Evolutionary conservation across 2,888 invertebrate genomes (phyloP).

Genomic region (Harpalus rubripes): DNA sequence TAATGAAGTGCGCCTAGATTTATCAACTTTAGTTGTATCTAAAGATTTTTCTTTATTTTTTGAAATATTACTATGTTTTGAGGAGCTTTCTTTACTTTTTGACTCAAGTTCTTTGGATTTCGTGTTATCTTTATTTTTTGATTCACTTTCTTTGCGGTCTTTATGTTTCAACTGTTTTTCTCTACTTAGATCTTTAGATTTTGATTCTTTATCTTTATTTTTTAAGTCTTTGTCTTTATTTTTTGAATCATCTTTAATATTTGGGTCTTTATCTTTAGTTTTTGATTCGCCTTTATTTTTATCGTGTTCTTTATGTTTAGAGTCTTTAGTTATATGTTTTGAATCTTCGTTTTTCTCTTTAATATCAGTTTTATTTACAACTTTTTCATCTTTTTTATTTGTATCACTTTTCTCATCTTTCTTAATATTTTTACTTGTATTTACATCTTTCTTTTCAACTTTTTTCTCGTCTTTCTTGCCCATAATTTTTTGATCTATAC

Average conservation of each 20-base stretch:
- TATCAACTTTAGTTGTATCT: neutral
- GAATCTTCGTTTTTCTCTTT: neutral
- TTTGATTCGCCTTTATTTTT: conserved; percentile 11
- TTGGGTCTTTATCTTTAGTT: conserved; percentile 22
- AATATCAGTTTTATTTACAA: too few relatives aligned
- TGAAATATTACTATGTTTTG: neutral
- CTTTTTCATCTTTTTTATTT: conserved; percentile 15
- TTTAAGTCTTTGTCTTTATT: neutral
- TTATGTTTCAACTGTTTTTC: conserved; percentile 1
- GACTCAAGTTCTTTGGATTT: neutral
- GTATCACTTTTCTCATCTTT: conserved; percentile 38
- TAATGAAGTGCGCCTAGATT: conserved; percentile 13
- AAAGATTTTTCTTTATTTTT: conserved; percentile 14
- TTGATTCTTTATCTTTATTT: neutral
- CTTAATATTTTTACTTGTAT: conserved; percentile 26
- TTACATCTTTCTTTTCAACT: conserved; percentile 38
- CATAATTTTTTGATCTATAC: conserved; percentile 72
- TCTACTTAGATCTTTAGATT: conserved; percentile 12
- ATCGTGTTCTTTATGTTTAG: conserved; percentile 5
- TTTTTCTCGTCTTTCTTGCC: conserved; percentile 62
- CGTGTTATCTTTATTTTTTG: conserved; percentile 6
- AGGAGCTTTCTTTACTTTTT: conserved; percentile 4
- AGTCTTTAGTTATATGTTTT: conserved; percentile 3
- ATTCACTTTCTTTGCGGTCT: neutral
- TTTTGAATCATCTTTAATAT: conserved; percentile 48